These are phyloP conservation scores for Sardinella longiceps DNA, from an alignment of 2,797 vertebrate genomes.

Conservation along the genomic window DNA sequence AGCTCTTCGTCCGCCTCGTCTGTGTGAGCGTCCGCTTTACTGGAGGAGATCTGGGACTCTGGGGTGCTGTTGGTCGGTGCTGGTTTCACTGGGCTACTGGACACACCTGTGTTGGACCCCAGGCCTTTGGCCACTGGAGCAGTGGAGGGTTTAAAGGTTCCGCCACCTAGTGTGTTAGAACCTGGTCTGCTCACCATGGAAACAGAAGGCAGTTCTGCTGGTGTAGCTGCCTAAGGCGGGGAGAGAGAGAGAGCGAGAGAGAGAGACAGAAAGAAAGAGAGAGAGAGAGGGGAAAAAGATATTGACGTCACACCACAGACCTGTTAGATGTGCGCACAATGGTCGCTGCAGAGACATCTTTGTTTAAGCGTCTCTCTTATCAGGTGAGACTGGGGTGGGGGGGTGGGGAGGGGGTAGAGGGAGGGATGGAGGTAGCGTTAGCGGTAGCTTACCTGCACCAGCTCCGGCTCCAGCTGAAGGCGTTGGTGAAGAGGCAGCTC, in stretches of 20 bases:
- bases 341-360: not conserved
- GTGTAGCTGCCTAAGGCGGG: conserved; percentile 73
- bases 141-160: conserved; percentile 62
- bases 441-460: conserved; percentile 80
- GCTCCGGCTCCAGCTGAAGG: conserved; percentile 84
- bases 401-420: not conserved
- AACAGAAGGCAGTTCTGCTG: conserved; percentile 79
- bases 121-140: conserved; percentile 33
- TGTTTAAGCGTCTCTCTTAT: not conserved
- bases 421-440: not conserved
- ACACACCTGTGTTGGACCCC: conserved; percentile 2
- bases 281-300: too few species aligned
- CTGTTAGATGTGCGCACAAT: not conserved
- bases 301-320: not conserved
- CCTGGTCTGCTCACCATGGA: conserved; percentile 68
- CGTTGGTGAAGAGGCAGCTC: conserved; percentile 84
- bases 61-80: not conserved
- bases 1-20: conserved; percentile 84
- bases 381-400: too few species aligned
- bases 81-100: not conserved
- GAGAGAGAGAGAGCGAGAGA: too few species aligned
- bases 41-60: conserved; percentile 14
- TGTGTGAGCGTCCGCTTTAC: conserved; percentile 17
- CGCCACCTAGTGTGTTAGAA: conserved; percentile 33
- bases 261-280: too few species aligned